phyloP scores from a whole-genome alignment of 2,113 vertebrate species.

The Thymallus thymallus region DNA sequence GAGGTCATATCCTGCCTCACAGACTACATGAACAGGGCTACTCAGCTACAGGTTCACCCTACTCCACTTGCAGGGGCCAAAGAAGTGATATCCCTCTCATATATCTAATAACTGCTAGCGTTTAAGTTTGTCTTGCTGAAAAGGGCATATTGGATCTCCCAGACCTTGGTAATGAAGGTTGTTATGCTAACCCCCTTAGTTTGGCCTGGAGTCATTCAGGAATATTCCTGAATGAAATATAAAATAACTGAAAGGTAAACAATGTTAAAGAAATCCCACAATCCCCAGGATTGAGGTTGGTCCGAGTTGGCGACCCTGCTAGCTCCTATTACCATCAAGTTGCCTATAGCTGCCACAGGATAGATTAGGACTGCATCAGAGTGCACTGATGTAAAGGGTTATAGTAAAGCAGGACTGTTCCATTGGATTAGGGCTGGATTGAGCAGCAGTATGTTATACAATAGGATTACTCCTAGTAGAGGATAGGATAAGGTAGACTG shows the following conservation, averaged over 20 bases:
- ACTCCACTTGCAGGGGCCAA: background rate
- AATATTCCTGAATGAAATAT: too few relatives aligned
- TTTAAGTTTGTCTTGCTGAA: background rate
- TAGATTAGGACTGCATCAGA: background rate
- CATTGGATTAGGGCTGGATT: background rate
- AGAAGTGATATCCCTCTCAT: background rate
- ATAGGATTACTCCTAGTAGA: background rate
- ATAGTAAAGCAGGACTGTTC: background rate
- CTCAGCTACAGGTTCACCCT: background rate
- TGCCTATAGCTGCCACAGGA: background rate
- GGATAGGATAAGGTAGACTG: background rate
- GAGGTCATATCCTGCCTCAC: background rate
- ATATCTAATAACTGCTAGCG: background rate
- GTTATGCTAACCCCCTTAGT: too few relatives aligned
- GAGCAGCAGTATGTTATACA: background rate
- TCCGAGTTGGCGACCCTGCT: background rate
- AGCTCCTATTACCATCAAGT: background rate
- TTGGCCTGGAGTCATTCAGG: too few relatives aligned
- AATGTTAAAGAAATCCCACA: background rate
- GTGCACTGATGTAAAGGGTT: background rate
- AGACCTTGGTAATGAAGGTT: too few relatives aligned
- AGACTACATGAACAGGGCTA: background rate
- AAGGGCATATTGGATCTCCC: background rate
- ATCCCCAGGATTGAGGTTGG: too few relatives aligned
- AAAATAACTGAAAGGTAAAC: background rate